Evolutionary conservation across 2,888 invertebrate genomes (phyloP).

Genomic region (Pollenia labialis): DNA sequence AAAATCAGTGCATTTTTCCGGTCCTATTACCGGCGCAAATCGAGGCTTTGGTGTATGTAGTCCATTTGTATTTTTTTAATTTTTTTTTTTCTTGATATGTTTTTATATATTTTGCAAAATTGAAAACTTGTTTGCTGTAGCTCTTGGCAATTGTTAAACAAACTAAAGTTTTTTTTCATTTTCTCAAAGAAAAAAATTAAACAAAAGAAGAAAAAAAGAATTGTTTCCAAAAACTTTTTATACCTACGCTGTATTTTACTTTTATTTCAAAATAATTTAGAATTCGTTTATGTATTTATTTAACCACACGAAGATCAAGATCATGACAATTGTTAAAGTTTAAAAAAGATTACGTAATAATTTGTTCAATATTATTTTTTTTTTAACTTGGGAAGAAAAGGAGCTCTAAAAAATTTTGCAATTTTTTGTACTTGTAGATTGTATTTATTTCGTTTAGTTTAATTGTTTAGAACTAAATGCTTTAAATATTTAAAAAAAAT

Average conservation of each 20-base stretch:
- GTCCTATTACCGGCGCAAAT: too few relatives aligned
- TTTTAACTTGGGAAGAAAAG: neutral
- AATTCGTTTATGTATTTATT: conserved; percentile 34
- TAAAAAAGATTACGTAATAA: conserved; percentile 51
- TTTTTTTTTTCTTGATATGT: neutral
- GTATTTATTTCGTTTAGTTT: neutral
- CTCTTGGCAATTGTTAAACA: conserved; percentile 39
- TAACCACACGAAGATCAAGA: conserved; percentile 61
- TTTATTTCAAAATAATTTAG: conserved; percentile 21
- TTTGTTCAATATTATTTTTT: conserved; percentile 3
- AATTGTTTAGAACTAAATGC: conserved; percentile 1
- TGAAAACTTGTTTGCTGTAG: conserved; percentile 54
- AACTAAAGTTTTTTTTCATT: neutral
- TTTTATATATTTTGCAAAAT: conserved; percentile 20
- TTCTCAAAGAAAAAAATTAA: neutral
- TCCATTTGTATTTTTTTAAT: neutral
- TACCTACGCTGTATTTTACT: conserved; percentile 8
- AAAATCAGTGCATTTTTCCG: too few relatives aligned
- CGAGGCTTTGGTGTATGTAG: too few relatives aligned
- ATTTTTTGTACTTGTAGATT: neutral
- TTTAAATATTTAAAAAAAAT: neutral
- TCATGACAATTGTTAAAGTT: conserved; percentile 51
- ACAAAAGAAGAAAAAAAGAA: neutral
- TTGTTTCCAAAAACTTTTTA: neutral
- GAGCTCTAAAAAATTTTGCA: neutral